Evolutionary conservation across 92 coral and sea anemone species (phyloP).

Genomic region (Paramuricea clavata): DNA sequence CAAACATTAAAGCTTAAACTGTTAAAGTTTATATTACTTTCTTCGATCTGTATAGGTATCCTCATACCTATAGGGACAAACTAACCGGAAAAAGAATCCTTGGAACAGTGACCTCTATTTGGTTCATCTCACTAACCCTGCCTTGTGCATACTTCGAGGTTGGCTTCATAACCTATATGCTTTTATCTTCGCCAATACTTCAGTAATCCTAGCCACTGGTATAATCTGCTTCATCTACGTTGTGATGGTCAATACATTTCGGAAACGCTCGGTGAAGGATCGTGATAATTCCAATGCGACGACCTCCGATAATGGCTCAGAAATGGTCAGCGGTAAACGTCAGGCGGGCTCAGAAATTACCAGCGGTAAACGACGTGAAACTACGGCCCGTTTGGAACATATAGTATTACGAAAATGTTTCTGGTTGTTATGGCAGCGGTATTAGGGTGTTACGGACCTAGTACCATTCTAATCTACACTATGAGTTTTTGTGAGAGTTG

Average conservation of each 20-base stretch:
- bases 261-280: slow-evolving; percentile 51
- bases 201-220: slow-evolving; percentile 64
- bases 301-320: slow-evolving; percentile 54
- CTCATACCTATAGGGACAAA: slow-evolving; percentile 41
- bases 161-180: slow-evolving; percentile 75
- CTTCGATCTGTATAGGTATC: neutral
- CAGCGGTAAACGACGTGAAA: neutral
- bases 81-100: slow-evolving; percentile 34
- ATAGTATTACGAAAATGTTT: slow-evolving; percentile 44
- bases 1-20: too few relatives aligned
- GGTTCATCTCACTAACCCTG: slow-evolving; percentile 70
- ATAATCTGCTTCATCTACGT: slow-evolving; percentile 73
- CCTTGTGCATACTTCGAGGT: slow-evolving; percentile 79
- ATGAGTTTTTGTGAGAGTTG: slow-evolving; percentile 78
- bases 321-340: slow-evolving; percentile 44
- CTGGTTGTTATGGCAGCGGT: slow-evolving; percentile 69
- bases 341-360: neutral
- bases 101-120: slow-evolving; percentile 40
- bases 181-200: slow-evolving; percentile 88
- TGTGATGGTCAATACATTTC: slow-evolving; percentile 66
- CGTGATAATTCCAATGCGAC: slow-evolving; percentile 59
- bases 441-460: slow-evolving; percentile 75
- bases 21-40: neutral
- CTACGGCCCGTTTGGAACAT: slow-evolving; percentile 24
- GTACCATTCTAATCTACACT: slow-evolving; percentile 70